Conservation (phyloP, 2,888 invertebrate species). For the Meteorus colon region DNA sequence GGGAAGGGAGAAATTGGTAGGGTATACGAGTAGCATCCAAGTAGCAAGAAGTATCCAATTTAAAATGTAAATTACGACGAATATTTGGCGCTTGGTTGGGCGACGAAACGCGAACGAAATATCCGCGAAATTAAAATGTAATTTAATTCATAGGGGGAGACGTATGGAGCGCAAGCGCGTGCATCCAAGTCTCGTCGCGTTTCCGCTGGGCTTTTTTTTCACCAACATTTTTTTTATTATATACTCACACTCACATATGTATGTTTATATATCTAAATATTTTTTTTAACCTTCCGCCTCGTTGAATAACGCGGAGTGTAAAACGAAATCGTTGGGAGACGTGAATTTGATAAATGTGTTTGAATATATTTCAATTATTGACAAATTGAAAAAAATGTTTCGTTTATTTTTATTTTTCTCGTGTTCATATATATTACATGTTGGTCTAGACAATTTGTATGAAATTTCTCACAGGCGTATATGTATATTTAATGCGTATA, state of each 20-base stretch:
- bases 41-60: slow-evolving; percentile 65
- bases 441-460: neutral
- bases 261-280: neutral
- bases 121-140: slow-evolving; percentile 72
- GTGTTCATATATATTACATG: neutral
- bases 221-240: slow-evolving; percentile 20
- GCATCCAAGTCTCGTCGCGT: slow-evolving; percentile 31
- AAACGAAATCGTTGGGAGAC: neutral
- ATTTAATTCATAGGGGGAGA: slow-evolving; percentile 64
- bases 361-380: slow-evolving; percentile 20
- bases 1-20: slow-evolving; percentile 27
- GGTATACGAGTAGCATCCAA: slow-evolving; percentile 37
- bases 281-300: slow-evolving; percentile 24
- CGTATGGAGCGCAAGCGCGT: slow-evolving; percentile 36
- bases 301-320: slow-evolving; percentile 17
- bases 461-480: neutral
- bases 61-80: slow-evolving; percentile 69
- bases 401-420: neutral
- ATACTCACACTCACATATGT: neutral
- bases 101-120: slow-evolving; percentile 59
- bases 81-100: slow-evolving; percentile 65
- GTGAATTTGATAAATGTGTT: slow-evolving; percentile 22
- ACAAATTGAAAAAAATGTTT: neutral
- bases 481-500: slow-evolving; percentile 6
- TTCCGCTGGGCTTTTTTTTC: slow-evolving; percentile 38